Percentiles rank a stretch among this genome's conserved stretches.
Evolutionary conservation across 1,140 invertebrate species (phyloP).

Genomic region (Heliconius congener): DNA sequence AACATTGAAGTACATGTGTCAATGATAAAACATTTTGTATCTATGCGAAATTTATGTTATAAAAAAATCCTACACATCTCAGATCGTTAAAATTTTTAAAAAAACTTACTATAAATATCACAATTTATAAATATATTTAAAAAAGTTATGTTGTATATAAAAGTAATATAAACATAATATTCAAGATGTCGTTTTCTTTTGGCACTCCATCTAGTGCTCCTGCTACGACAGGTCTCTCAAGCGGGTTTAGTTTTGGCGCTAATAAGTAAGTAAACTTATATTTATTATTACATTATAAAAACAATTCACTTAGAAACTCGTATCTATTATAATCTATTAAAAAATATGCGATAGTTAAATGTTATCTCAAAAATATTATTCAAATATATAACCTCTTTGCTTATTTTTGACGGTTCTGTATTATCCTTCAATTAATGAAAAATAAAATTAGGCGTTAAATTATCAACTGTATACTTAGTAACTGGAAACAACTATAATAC

Average conservation of each 20-base stretch:
- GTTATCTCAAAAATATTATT: not conserved
- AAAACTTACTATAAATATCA: not conserved
- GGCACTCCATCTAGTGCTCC: slow-evolving; percentile 73
- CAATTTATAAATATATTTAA: not conserved
- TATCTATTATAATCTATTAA: not conserved
- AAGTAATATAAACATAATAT: not conserved
- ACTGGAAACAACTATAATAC: no score
- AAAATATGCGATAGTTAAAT: not conserved
- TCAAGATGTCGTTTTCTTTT: slow-evolving; percentile 71
- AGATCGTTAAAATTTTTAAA: not conserved
- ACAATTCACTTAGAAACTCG: not conserved
- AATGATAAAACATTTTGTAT: not conserved
- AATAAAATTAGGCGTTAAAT: not conserved
- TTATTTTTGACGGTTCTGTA: not conserved
- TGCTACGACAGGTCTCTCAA: slow-evolving; percentile 57
- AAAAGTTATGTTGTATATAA: slow-evolving; percentile 6
- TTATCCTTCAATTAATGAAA: not conserved
- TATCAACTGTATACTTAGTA: no score
- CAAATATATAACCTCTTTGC: not conserved
- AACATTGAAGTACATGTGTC: not conserved
- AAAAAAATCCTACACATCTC: not conserved
- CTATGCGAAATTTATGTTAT: not conserved
- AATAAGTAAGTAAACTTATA: slow-evolving; percentile 63
- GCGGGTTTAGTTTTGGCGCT: slow-evolving; percentile 73
- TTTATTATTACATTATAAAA: not conserved